Evolutionary conservation across 2,113 vertebrate species (phyloP).

Genomic region (Jaculus jaculus): DNA sequence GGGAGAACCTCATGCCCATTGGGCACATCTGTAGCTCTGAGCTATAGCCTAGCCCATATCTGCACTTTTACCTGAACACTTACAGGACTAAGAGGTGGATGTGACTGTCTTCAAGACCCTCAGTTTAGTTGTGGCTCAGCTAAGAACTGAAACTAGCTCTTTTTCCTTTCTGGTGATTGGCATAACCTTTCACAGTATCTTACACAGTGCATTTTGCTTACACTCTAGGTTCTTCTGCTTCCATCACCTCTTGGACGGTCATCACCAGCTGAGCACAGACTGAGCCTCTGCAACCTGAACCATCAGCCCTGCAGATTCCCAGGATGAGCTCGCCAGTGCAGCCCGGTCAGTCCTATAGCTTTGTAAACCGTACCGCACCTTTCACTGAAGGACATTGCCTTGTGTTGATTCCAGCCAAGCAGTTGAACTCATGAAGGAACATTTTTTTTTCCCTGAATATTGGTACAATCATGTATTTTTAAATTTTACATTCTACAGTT

Average conservation of each 20-base stretch:
- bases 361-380: background rate
- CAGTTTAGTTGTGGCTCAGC: background rate
- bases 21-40: background rate
- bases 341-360: conserved; percentile 83
- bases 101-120: background rate
- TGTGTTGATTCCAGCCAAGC: conserved; percentile 7
- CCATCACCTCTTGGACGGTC: background rate
- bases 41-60: background rate
- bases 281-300: conserved; percentile 6
- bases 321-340: conserved; percentile 86
- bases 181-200: background rate
- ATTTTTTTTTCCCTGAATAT: background rate
- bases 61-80: background rate
- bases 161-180: background rate
- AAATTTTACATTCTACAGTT: background rate
- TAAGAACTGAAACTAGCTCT: background rate
- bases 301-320: conserved; percentile 45
- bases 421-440: background rate
- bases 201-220: background rate
- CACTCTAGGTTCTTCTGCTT: conserved; percentile 53
- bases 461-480: background rate
- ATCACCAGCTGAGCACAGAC: conserved; percentile 26
- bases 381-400: conserved; percentile 7
- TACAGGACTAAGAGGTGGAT: background rate
- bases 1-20: background rate